Evolutionary conservation across 2,888 invertebrate genomes (phyloP).

Genomic region (Panzeria rudis): DNA sequence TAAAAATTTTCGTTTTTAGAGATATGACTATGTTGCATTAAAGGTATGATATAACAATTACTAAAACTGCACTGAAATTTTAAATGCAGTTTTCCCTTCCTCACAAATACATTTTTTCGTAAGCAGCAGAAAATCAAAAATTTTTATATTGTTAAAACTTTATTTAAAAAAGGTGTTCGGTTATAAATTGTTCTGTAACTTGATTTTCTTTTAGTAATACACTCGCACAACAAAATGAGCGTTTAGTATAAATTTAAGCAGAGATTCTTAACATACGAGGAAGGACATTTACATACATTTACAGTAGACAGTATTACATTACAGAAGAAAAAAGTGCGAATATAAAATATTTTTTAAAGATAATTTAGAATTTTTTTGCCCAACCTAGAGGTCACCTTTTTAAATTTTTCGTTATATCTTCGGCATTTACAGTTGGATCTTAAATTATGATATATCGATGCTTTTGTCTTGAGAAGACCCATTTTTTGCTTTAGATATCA

Average conservation of each 20-base stretch:
- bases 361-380: too few species aligned
- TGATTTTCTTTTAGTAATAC: constrained; percentile 22
- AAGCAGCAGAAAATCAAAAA: neutral
- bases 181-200: constrained; percentile 51
- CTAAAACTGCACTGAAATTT: constrained; percentile 6
- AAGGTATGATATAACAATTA: neutral
- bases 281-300: neutral
- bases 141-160: constrained; percentile 28
- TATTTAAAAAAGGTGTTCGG: constrained; percentile 50
- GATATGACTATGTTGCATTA: too few species aligned
- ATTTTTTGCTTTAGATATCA: too few species aligned
- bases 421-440: too few species aligned
- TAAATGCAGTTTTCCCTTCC: constrained; percentile 6
- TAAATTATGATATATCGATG: too few species aligned
- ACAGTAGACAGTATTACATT: too few species aligned
- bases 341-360: too few species aligned
- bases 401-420: too few species aligned
- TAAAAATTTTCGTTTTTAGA: too few species aligned
- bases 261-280: constrained; percentile 4
- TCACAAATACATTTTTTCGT: neutral
- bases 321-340: too few species aligned
- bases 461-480: too few species aligned
- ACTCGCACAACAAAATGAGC: neutral
- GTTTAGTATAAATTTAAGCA: neutral
- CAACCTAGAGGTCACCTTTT: too few species aligned